Base-by-base conservation (phyloP, 35 echinoderm and acorn worm genomes). In the Apostichopus japonicus region DNA sequence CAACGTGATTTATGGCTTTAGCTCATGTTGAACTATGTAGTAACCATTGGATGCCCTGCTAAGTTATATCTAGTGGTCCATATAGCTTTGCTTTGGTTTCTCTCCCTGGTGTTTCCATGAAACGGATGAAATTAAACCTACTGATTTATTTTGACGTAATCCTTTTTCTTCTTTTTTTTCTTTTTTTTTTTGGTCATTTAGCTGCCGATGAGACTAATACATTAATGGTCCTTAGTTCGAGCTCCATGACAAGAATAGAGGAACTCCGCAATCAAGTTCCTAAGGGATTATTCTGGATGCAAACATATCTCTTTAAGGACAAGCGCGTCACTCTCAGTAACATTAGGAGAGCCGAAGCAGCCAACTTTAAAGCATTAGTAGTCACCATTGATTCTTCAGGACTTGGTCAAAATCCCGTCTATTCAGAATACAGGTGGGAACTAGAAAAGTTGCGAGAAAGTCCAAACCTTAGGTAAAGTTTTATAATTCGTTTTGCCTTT, bases 231-330 rank as follows among this genome's bases (percentile, higher is more conserved):
- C 84, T 93, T 1, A 93, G 92, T 44, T 73, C 80, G 6, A 44
- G 24, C 21, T 86, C 92, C 33, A 93, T 23, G 22, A 73, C 53
- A 57, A 77, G 79, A 10, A 77, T 88, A 33, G 84, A 93, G 71
- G 52, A 77, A 6, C 19, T 93, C 53, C 23, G 59, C 55, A 15
- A 13, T 0, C 80, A 14, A 19, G 51, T 81, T 11, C 84, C 92
- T 6, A 55, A 87, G 87, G 81, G 92, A 72, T 19, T 88, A 58
- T 71, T 65, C 57, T 93, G 92, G 92, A 87, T 93, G 81, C 92
- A 93, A 65, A 76, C 70, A 0, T 75, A 87, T 16, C 22, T 93
- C 19, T 93, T 72, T 56, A 73, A 53, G 23, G 67, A 44, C 9
- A 25, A 83, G 4, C 44, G 82, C 5, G 54, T 77, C 1, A 87